These are phyloP conservation scores for Halcyon chelicuti DNA, from an alignment of 2,797 vertebrate species.

Conservation along the genomic window DNA sequence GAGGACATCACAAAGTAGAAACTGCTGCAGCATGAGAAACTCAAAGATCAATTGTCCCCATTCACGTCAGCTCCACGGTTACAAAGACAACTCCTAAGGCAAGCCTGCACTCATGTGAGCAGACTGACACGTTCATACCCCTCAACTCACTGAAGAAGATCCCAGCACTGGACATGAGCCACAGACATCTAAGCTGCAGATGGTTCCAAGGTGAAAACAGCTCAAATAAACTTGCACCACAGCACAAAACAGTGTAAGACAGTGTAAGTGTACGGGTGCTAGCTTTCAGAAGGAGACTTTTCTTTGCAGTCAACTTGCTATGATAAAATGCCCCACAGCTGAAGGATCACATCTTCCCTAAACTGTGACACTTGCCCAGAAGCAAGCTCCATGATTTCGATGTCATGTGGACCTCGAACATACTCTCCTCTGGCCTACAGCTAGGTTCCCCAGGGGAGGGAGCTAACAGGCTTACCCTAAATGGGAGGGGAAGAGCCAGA, in stretches of 20 bases:
- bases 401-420: neutral
- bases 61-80: neutral
- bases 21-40: neutral
- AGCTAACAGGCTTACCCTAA: neutral
- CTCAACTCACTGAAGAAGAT: neutral
- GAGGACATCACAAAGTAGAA: neutral
- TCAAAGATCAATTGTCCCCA: neutral
- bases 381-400: neutral
- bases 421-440: neutral
- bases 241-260: neutral
- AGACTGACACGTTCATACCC: rapidly evolving
- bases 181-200: neutral
- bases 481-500: neutral
- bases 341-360: neutral
- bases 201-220: neutral
- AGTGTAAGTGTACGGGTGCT: rapidly evolving
- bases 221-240: neutral
- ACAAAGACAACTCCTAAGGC: neutral
- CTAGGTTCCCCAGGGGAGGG: neutral
- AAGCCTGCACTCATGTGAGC: neutral
- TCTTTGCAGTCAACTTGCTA: neutral
- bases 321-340: neutral
- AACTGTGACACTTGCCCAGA: neutral
- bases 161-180: neutral
- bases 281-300: neutral